Evolutionary conservation across 2,888 invertebrate species (phyloP), one percentile per base, ranked within the genome.

Genomic region (Drymonia ruficornis): DNA sequence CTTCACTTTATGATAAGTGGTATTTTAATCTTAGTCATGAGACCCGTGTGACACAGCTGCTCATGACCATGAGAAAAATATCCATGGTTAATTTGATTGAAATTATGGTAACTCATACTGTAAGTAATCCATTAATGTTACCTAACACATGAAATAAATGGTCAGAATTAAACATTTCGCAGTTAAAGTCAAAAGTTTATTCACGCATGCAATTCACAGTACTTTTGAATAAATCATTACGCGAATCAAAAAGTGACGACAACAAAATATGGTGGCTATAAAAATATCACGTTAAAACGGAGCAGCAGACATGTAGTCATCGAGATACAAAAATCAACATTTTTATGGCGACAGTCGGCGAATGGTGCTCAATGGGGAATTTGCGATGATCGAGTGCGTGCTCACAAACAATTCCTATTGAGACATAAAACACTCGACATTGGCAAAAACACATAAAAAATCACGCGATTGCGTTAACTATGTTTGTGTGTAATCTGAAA

Each of bases 211-310:
- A 53, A 55, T 8, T 23, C 46, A 49, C 15, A 42, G 36, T 57
- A 44, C 11, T 52, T 49, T 12, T 45, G 8, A 52, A 49, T 46
- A 52, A 53, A 56, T 29, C 46, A 54, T 44, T 15, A 43, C n/a
- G 44, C 13, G 44, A n/a, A 7, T 9, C 28, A n/a, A 56, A 51
- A 55, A 44, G 8, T 48, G 23, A 13, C 53, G 44, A 13, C 11
- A 8, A 23, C 23, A 44, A 23, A 50, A 29, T 38, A 45, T 40
- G 38, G 12, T 12, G 50, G 55, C 52, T 12, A 49, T 36, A 61
- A 29, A 52, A 56, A 53, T n/a, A 43, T 19, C 40, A 13, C 29
- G 23, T 43, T 48, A 46, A 48, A 56, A 47, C 57, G 31, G 49
- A 50, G 9, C 48, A 11, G 1, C 48, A 13, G 6, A 19, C 13